A percentile compares a stretch with the other conserved stretches of the same genome.
These are phyloP conservation scores for Halotydeus destructor DNA, from an alignment of 1,140 invertebrate genomes.

Conservation along the genomic window DNA sequence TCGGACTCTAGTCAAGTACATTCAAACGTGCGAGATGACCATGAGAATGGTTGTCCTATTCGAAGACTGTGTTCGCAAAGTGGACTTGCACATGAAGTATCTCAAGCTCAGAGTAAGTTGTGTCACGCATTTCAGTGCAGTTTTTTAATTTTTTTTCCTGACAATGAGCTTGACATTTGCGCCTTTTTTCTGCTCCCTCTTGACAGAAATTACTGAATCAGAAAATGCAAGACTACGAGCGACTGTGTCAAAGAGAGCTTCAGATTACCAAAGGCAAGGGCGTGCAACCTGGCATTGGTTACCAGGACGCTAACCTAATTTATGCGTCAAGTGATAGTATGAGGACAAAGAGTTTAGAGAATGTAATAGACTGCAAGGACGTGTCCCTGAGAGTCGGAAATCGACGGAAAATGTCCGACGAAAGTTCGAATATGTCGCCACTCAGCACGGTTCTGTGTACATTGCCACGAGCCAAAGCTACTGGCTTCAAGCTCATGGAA, in stretches of 20 bases:
- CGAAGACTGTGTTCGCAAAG: conserved; percentile 82
- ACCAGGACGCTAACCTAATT: too few species aligned
- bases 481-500: too few species aligned
- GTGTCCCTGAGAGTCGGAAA: too few species aligned
- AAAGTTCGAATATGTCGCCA: too few species aligned
- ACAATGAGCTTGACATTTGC: background rate
- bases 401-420: too few species aligned
- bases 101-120: conserved; percentile 57
- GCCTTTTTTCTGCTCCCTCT: background rate
- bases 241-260: conserved; percentile 54
- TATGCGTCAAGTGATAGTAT: too few species aligned
- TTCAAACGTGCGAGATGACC: conserved; percentile 63
- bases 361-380: too few species aligned
- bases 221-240: conserved; percentile 64
- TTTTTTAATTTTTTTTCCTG: background rate
- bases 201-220: conserved; percentile 43
- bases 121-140: too few species aligned
- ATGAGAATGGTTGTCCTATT: conserved; percentile 88
- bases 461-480: too few species aligned
- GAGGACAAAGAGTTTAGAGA: too few species aligned
- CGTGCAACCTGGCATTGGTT: too few species aligned
- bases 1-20: conserved; percentile 66
- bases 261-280: conserved; percentile 33
- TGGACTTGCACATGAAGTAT: conserved; percentile 71
- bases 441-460: too few species aligned